phyloP scores from a whole-genome alignment of 2,888 invertebrate genomes.

The Auanema sp. region DNA sequence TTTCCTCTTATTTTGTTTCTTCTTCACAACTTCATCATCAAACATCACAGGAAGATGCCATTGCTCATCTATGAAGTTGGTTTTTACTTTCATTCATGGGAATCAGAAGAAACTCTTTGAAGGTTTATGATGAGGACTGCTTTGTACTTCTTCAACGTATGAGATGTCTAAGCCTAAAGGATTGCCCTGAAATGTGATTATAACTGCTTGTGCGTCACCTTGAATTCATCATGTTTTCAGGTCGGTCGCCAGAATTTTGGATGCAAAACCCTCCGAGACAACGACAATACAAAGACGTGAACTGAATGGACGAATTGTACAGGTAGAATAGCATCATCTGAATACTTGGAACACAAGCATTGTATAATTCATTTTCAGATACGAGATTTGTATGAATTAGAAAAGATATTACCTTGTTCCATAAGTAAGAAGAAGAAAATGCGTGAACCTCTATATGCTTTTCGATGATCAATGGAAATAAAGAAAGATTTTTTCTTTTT shows the following conservation, averaged over 20 bases:
- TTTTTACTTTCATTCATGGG: not conserved
- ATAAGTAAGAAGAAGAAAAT: no score
- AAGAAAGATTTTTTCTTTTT: no score
- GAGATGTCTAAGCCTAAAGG: slow-evolving; percentile 39
- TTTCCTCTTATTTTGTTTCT: slow-evolving; percentile 36
- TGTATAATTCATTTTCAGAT: slow-evolving; percentile 21
- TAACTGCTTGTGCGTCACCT: not conserved
- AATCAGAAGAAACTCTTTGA: slow-evolving; percentile 1
- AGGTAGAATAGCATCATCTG: slow-evolving; percentile 1
- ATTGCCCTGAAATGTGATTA: slow-evolving; percentile 33
- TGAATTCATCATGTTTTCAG: slow-evolving; percentile 15
- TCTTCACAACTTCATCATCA: slow-evolving; percentile 26
- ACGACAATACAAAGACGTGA: slow-evolving; percentile 36
- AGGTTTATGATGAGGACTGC: slow-evolving; percentile 40
- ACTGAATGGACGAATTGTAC: slow-evolving; percentile 37
- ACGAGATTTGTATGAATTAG: slow-evolving; percentile 30
- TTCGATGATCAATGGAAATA: no score
- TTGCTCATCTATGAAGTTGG: slow-evolving; percentile 38
- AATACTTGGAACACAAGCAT: not conserved
- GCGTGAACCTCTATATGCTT: no score
- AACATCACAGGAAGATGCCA: slow-evolving; percentile 40
- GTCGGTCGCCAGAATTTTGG: slow-evolving; percentile 30
- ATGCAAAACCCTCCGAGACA: slow-evolving; percentile 33
- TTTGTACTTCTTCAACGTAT: slow-evolving; percentile 41
- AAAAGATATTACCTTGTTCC: slow-evolving; percentile 33